Evolutionary conservation across 2,888 invertebrate species (phyloP), one percentile per base, ranked within the genome.

Genomic region (Eucera pruinosa): DNA sequence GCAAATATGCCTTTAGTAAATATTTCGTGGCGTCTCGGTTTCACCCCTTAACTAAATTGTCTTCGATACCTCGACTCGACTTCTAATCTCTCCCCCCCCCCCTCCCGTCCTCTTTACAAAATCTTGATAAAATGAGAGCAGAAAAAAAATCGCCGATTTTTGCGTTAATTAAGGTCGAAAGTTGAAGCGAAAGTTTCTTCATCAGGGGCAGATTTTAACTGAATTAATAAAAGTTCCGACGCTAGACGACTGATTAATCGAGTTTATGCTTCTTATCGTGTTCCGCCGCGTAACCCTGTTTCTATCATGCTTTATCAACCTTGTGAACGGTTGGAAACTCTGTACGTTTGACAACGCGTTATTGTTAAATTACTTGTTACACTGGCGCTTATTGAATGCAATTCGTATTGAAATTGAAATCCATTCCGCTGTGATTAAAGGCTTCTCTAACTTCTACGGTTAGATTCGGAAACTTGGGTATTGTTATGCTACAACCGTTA

Each of bases 1-100:
- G 68, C 43, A 54, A 57, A 77, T 57, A 45, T 69, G 58, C 52
- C 57, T 65, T 65, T 30, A 18, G 50, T 52, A 77, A 43, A 62
- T 62, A 58, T 74, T 67, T 48, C 39, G 6, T 54, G 23, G 9
- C 13, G 20, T 48, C 39, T 15, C 33, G 25, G 23, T 50, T 9
- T 55, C 20, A 2, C 13, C 15, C 4, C 13, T 11, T n/a, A n/a
- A n/a, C 1, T 58, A 33, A 58, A 52, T 54, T 20, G 13, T 1
- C 52, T 9, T 55, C 23, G 7, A 25, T 50, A 30, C 11, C n/a
- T 3, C 33, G 33, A 33, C 33, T 3, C 3, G n/a, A n/a, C n/a
- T 15, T 18, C 33, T 57, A 55, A 27, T 48, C 20, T 54, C 18
- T 11, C 33, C 0, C 9, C 23, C 13, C 7, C 2, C n/a, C 5